Evolutionary conservation across 1,140 invertebrate species (phyloP), one percentile per base, ranked within the genome.

Genomic region (Sycobia sp.): DNA sequence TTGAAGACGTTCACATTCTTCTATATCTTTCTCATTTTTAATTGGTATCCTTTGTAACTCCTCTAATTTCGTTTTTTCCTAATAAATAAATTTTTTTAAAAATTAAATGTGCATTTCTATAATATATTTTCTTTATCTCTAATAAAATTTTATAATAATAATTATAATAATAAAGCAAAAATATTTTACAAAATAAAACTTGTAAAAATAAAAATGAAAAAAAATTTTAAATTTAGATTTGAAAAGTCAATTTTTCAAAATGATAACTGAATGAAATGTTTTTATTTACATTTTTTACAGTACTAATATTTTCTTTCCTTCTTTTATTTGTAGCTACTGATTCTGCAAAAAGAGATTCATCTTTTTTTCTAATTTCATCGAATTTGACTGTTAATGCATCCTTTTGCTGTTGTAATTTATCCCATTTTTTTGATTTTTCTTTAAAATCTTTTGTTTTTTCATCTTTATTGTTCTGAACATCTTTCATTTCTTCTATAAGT

Each of bases 11-110:
- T 89, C 83, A 63, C 90, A 87, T 59, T 93, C 89, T 59, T 86
- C 81, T 47, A 95, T 93, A 60, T 89, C 85, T 57, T 86, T 84
- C 39, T 82, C 76, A 76, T 89, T 90, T 67, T 91, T 90, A 29
- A 88, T 86, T 1, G 93, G 92, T 32, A 88, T 75, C 68, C 82
- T 83, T 67, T 84, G 76, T 13, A 89, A 73, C n/a, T 88, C 85
- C 25, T 86, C 84, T 3, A 91, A 71, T 69, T 89, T 88, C 5
- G 75, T 77, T 65, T 84, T 86, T 71, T 90, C 88, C 69, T 86
- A 81, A n/a, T 46, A 25, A 46, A 13, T 3, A 13, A 46, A 3
- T 44, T 23, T 22, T 11, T 13, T 44, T 1, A 23, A 23, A 44
- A 23, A 23, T 23, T 44, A 44, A 23, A 44, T 44, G n/a, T 44